Conservation (phyloP, 2,888 invertebrate species). For the Trissolcus japonicus region DNA sequence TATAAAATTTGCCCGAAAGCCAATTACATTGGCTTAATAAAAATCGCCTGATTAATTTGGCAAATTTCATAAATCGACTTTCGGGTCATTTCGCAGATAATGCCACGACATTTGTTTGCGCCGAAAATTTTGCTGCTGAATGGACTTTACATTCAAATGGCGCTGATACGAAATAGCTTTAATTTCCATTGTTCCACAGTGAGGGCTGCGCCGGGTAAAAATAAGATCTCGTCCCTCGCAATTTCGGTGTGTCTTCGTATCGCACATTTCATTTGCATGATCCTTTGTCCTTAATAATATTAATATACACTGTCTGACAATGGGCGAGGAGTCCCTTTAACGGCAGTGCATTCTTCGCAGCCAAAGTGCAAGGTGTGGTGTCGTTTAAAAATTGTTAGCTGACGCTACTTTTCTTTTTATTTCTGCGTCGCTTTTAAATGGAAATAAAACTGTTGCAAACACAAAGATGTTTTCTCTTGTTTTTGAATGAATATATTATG, state of each 20-base stretch:
- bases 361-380: conserved; percentile 37
- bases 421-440: conserved; percentile 17
- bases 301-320: conserved; percentile 38
- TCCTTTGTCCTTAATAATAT: conserved; percentile 53
- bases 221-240: conserved; percentile 49
- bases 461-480: conserved; percentile 31
- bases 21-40: neutral
- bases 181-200: conserved; percentile 43
- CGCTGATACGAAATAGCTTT: conserved; percentile 37
- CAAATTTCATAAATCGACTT: too few species aligned
- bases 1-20: too few species aligned
- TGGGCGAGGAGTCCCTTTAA: conserved; percentile 17
- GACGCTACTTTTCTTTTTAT: conserved; percentile 14
- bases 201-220: conserved; percentile 29
- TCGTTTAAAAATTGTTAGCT: conserved; percentile 26
- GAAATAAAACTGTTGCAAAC: conserved; percentile 18
- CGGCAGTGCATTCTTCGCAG: conserved; percentile 19
- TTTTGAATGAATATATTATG: conserved; percentile 29
- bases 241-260: conserved; percentile 45
- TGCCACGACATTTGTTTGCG: conserved; percentile 12
- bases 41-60: conserved; percentile 10
- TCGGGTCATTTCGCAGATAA: conserved; percentile 15
- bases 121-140: conserved; percentile 21
- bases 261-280: conserved; percentile 52
- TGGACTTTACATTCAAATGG: conserved; percentile 41